Base-by-base conservation (phyloP, 2,888 invertebrate species). In the Apotomis turbidana region DNA sequence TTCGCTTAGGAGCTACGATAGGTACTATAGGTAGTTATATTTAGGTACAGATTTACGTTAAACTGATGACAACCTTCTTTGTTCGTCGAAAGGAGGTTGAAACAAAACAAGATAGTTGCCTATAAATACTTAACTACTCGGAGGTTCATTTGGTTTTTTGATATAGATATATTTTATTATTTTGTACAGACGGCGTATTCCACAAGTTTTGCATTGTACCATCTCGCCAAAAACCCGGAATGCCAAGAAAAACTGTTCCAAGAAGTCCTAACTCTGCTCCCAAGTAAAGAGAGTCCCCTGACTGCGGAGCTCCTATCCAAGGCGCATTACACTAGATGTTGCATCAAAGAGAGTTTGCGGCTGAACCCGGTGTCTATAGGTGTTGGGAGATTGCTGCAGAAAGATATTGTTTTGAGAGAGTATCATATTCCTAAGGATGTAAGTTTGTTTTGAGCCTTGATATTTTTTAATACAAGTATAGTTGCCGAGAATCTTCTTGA, bases 351-450 rank as follows among this genome's bases (percentile, higher is more conserved):
- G 88, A 95, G 96, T 4, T 93, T 97, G 41, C 94, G 98, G 74
- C 83, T 98, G 62, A 96, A 97, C 87, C 98, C 98, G 0, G 95
- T 98, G 44, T 96, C 98, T 0, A 94, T 98, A 70, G 98, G 98
- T 5, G 94, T 97, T 67, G 98, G 98, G 0, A 91, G 98, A 49
- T 92, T 96, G 61, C 87, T 97, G 51, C 95, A 95, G 76, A 94
- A 94, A 63, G 96, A 97, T 82, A 92, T 95, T 2, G 87, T 95
- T 46, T 93, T 98, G 62, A 95, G 95, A 74, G 96, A 95, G 52
- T 97, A 96, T 87, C 87, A 93, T 62, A 95, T 98, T 75, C 97
- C 97, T 6, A 94, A 95, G 89, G 96, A 95, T 76, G 97, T 97
- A 92, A 93, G 94, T 91, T 41, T 6, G 6, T 41, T 41, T 41